Base-by-base conservation (phyloP, 2,113 vertebrate genomes). In the Caloenas nicobarica region DNA sequence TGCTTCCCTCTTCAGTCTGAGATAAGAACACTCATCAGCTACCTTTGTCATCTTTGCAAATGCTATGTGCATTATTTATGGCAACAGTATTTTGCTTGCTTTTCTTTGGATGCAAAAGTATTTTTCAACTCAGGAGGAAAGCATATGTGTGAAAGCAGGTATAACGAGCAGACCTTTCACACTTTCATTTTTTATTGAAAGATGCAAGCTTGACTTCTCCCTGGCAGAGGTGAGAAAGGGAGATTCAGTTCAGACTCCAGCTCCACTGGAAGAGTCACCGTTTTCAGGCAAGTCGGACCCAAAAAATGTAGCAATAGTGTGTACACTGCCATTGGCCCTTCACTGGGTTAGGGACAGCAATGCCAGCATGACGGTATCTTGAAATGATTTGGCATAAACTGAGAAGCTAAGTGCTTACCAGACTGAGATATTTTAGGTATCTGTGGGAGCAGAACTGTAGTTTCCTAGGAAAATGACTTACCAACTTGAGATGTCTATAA, bases 51-150 rank as follows among this genome's bases (percentile, higher is more conserved):
- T 31, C 14, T 80, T 44, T 66, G 26, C 21, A 62, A 61, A 31
- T 3, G 1, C 29, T 57, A 2, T 4, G 7, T 5, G 0, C 11
- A 0, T 23, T 22, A 10, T 54, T 76, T 73, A 24, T 40, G 50
- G 80, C 38, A 68, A 44, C 24, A 9, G 14, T 9, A 5, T 36
- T 88, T 51, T 31, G 6, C 25, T 66, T 17, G 9, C 34, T 54
- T 72, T 72, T 25, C 46, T 78, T 17, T 22, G 54, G 44, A 66
- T 69, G 68, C 40, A 53, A 46, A 36, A 40, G 9, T 17, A 38
- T 64, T 88, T 93, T 53, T 11, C 58, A 51, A 17, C 42, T 56
- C 6, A 0, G 50, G 7, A 36, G 48, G 38, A 46, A 62, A 42
- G 28, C 0, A 0, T 3, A 4, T 3, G 42, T 19, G 3, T 8